Percentiles rank a stretch among this genome's conserved stretches.
Evolutionary conservation across 2,113 vertebrate genomes (phyloP).

Genomic region (Xiphias gladius): DNA sequence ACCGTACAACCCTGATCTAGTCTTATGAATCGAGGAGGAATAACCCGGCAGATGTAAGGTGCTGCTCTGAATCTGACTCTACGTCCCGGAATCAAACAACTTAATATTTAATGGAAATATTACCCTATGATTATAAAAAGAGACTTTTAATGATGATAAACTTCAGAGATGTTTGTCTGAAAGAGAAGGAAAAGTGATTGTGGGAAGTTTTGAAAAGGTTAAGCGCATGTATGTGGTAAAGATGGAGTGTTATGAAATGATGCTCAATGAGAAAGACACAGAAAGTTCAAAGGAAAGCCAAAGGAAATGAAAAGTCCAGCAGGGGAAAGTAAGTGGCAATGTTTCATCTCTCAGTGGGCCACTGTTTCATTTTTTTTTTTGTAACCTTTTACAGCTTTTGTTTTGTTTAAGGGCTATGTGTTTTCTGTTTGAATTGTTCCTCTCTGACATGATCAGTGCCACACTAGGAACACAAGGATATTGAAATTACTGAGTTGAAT

Average conservation of each 20-base stretch:
- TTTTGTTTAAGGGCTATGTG: slow-evolving; percentile 6
- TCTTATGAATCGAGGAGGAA: slow-evolving; percentile 22
- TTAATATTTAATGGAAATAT: slow-evolving; percentile 28
- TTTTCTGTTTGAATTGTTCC: neutral
- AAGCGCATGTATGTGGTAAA: slow-evolving; percentile 56
- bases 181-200: slow-evolving; percentile 57
- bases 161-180: slow-evolving; percentile 64
- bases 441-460: neutral
- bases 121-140: slow-evolving; percentile 43
- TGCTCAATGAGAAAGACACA: slow-evolving; percentile 42
- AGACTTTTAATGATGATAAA: slow-evolving; percentile 60
- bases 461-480: neutral
- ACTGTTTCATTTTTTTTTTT: slow-evolving; percentile 17
- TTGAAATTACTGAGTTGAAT: neutral
- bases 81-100: slow-evolving; percentile 13
- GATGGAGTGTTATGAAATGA: slow-evolving; percentile 60
- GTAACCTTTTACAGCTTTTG: slow-evolving; percentile 6
- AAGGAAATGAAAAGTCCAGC: slow-evolving; percentile 56
- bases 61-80: slow-evolving; percentile 32
- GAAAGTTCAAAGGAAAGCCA: slow-evolving; percentile 47
- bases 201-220: slow-evolving; percentile 44
- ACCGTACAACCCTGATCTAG: slow-evolving; percentile 17
- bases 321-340: slow-evolving; percentile 17
- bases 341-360: slow-evolving; percentile 18
- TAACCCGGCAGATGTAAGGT: slow-evolving; percentile 2